Evolutionary conservation across 1,140 invertebrate species (phyloP), one percentile per base, ranked within the genome.

Genomic region (Batillaria attramentaria): DNA sequence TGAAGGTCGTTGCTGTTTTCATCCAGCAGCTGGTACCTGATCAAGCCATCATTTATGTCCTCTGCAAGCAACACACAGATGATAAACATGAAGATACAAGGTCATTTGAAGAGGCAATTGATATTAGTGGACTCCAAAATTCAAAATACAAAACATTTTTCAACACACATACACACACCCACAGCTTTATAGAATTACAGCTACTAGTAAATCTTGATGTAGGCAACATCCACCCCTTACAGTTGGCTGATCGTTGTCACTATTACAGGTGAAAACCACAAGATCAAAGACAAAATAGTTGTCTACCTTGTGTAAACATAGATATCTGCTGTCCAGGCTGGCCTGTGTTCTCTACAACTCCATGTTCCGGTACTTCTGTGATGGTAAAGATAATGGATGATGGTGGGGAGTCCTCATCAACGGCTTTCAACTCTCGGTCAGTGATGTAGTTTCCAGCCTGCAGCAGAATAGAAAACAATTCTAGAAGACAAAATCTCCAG

Each of bases 251-350:
- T n/a, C n/a, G n/a, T n/a, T n/a, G n/a, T n/a, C n/a, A n/a, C n/a
- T n/a, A n/a, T n/a, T n/a, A n/a, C n/a, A n/a, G n/a, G n/a, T n/a
- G n/a, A n/a, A n/a, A n/a, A n/a, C n/a, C n/a, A n/a, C n/a, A n/a
- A n/a, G n/a, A n/a, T n/a, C n/a, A n/a, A n/a, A n/a, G n/a, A n/a
- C 20, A 62, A 70, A 60, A 74, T 1, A 20, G 62, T 70, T 4
- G 65, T 33, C 65, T 75, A 90, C 89, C 89, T 85, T 90, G 89
- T 82, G 88, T 86, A 79, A 90, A 90, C 20, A 83, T 75, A 4
- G 69, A 60, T 41, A 89, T 80, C n/a, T 83, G 72, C 13, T 81
- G 75, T 18, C 84, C 86, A 42, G 85, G 85, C 33, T 88, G 84
- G 6, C 77, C 79, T 33, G 76, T 83, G 43, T 84, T 85, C 54